Evolutionary conservation across 2,113 vertebrate species (phyloP), one percentile per base, ranked within the genome.

Genomic region (Acrocephalus kingi): DNA sequence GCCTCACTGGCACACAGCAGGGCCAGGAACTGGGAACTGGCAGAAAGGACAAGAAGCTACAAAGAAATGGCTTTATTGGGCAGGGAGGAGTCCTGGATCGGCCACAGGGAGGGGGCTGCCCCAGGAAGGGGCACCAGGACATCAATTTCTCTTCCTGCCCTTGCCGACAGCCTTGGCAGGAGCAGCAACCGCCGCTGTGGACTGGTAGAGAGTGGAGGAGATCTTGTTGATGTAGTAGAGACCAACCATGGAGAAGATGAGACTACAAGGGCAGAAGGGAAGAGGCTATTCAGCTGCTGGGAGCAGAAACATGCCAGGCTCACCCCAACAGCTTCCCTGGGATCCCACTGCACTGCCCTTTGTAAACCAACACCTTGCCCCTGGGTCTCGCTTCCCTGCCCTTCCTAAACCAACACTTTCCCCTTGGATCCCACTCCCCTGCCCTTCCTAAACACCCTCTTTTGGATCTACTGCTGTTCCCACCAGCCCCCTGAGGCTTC

Each of bases 181-280:
- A 7, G 96, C 95, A 21, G 97, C 81, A 0, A 97, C 52, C 0
- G 99, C 98, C 0, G 93, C 98, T 3, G 98, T 81, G 0, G 98
- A 98, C 96, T 99, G 99, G 96, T 99, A 99, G 62, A 99, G 98
- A 3, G 99, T 98, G 2, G 99, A 99, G 6, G 99, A 99, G 74
- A 99, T 98, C 98, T 99, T 99, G 98, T 99, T 99, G 98, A 99
- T 99, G 98, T 99, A 99, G 96, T 99, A 99, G 55, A 99, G 95
- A 7, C 98, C 98, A 0, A 99, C 98, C 96, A 99, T 98, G 66
- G 99, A 99, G 97, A 99, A 99, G 80, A 99, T 99, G 92, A 99
- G 98, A 96, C 99, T 99, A 51, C 0, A 0, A 55, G 15, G 61
- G 23, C 52, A 52, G 14, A 33, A 48, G 1, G 20, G 10, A 25